Evolutionary conservation across 2,888 invertebrate species (phyloP), one percentile per base, ranked within the genome.

Genomic region (Macaria liturata): DNA sequence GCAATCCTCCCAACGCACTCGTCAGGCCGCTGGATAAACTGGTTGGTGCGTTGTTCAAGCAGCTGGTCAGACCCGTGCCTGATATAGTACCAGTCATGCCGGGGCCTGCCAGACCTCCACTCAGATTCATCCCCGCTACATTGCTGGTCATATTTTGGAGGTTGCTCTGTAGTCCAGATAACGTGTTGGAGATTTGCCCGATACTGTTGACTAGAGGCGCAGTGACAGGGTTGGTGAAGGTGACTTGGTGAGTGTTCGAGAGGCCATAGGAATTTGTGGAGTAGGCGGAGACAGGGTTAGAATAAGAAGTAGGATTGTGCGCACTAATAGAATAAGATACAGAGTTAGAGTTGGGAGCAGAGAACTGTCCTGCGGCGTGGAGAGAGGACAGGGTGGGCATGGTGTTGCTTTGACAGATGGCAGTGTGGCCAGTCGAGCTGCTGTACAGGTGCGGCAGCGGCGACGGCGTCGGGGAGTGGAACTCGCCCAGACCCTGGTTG

Each of bases 401-500:
- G 65, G 94, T 94, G 85, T 92, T 94, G 87, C 94, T 94, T 89
- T 94, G 94, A 76, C 93, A 94, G 68, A 90, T 86, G 65, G 83
- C 84, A 56, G 85, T 80, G 74, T 88, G 88, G 59, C 88, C 86
- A 69, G 87, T 68, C 46, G 81, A 72, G 84, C 91, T 80, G 73
- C 92, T 76, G 85, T 94, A 88, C 76, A 93, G 84, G 85, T 94
- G 90, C 66, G 93, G 89, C 86, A 93, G 80, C 78, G 94, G 91
- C 83, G 94, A 81, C 78, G 93, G 81, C 86, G 94, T 86, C 71
- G 93, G 94, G 55, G 94, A 94, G 76, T 93, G 94, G 75, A 90
- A 94, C 68, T 95, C 95, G 70, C 95, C 94, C 68, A 95, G 85
- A 61, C 94, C 95, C 88, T 95, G 95, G 75, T 94, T 95, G 70